Conservation (phyloP, 2,113 vertebrate species). For the Cricetomys ansorgei region DNA sequence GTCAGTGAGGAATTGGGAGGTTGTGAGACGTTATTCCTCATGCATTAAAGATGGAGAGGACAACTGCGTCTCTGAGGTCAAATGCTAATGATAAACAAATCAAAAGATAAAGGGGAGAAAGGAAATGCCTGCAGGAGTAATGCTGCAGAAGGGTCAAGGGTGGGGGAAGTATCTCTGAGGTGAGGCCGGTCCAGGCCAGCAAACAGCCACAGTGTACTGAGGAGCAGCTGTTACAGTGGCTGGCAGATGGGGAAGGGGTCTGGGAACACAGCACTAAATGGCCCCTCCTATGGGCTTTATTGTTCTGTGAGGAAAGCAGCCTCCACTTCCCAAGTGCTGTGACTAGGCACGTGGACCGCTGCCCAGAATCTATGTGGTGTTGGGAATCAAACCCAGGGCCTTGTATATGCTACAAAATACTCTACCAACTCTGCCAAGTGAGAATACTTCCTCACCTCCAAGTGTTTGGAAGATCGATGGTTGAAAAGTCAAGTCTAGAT, state of each 20-base stretch:
- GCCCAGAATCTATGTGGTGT: no score
- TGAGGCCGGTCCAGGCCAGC: neutral
- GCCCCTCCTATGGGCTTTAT: neutral
- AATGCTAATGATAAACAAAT: neutral
- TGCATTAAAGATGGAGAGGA: neutral
- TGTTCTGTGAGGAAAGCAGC: neutral
- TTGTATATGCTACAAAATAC: no score
- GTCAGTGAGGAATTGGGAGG: neutral
- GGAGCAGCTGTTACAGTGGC: neutral
- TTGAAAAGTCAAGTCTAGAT: neutral
- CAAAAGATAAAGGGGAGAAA: neutral
- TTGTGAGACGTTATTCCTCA: no score
- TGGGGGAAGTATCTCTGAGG: rapidly evolving
- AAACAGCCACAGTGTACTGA: neutral
- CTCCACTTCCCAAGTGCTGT: neutral
- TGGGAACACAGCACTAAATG: neutral
- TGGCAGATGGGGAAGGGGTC: neutral
- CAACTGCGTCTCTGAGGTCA: neutral
- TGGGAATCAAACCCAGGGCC: neutral
- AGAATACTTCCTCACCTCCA: neutral
- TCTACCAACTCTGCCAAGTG: no score
- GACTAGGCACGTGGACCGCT: no score
- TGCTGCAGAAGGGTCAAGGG: neutral
- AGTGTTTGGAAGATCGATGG: neutral
- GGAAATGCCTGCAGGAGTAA: rapidly evolving